Base-by-base conservation (phyloP, 2,888 invertebrate genomes). In the Pecten maximus region DNA sequence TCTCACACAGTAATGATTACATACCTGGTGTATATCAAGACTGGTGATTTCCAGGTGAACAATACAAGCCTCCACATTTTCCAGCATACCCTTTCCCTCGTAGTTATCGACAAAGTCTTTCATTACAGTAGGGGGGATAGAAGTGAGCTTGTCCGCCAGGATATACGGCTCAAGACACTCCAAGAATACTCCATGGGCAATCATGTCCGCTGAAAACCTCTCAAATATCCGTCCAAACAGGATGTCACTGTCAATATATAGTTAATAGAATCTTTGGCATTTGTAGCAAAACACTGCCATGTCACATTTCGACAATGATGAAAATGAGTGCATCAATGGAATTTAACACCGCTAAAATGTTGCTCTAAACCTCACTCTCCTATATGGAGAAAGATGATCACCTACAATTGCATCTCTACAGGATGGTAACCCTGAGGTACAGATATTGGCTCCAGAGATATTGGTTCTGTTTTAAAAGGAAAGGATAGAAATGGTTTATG, bases 1-100 rank as follows among this genome's bases (percentile, higher is more conserved):
- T 88, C 2, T 40, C 40, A 23, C 8, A 23, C 15, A 39, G 39
- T 54, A n/a, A 40, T 40, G n/a, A n/a, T n/a, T n/a, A 28, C 93
- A 89, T 92, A 97, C 98, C 97, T 98, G 98, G 96, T 98, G 98
- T 39, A 98, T 97, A 96, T 98, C 98, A 90, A 98, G 97, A 92
- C 98, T 98, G 88, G 97, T 97, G 94, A 98, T 98, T 93, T 98
- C 98, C 92, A 98, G 97, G 93, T 98, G 98, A 10, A 98, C 97
- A 89, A 98, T 97, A 90, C 98, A 97, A 50, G 97, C 97, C 96
- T 98, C 98, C 89, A 98, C 96, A 92, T 97, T 97, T 93, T 97
- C 97, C 89, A 98, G 97, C 94, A 98, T 97, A 87, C 97, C 97
- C 92, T 97, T 97, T 86, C 97, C 97, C 94, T 98, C 97, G 96